Evolutionary conservation across 2,888 invertebrate species (phyloP), one percentile per base, ranked within the genome.

Genomic region (Dorcus hopei): DNA sequence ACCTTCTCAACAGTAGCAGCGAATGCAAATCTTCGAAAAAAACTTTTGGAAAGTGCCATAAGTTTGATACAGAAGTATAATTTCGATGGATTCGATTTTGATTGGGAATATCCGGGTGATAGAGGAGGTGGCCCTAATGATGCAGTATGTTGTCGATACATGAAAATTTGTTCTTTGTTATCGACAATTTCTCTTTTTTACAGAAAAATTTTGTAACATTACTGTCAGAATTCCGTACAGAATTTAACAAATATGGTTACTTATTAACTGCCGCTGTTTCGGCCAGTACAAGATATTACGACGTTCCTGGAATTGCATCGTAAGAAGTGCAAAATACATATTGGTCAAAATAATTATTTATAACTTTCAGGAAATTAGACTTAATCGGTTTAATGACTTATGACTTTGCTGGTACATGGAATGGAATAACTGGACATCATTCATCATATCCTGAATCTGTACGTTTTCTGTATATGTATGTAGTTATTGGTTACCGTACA

Each of bases 311-410:
- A 58, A 74, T 89, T n/a, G 79, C 82, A 0, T 74, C 82, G 83
- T 84, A 72, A 3, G 45, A 3, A 26, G 5, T 4, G 26, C 5
- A 26, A 26, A 4, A 26, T 26, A 26, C 2, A 5, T 41, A 14
- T 41, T 7, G 4, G 6, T 41, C 14, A 48, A 40, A 65, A 57
- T 58, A 54, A 69, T 70, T n/a, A 26, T 26, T 26, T 26, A 26
- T 26, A 26, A 26, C 5, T 26, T 26, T 26, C 61, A 85, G 85
- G 54, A 79, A 85, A 61, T 71, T 90, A 33, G 85, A 91, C 68
- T 80, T 86, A 42, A 82, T 90, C 42, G 85, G 86, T 67, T 68
- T 91, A 0, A 90, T 91, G 89, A 75, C 87, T 0, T 91, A 90
- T 66, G 90, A 91, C 70, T 79, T 88, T 68, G 85, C 88, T 66